Evolutionary conservation across 2,797 vertebrate genomes (phyloP).

Genomic region (Tapirus indicus): DNA sequence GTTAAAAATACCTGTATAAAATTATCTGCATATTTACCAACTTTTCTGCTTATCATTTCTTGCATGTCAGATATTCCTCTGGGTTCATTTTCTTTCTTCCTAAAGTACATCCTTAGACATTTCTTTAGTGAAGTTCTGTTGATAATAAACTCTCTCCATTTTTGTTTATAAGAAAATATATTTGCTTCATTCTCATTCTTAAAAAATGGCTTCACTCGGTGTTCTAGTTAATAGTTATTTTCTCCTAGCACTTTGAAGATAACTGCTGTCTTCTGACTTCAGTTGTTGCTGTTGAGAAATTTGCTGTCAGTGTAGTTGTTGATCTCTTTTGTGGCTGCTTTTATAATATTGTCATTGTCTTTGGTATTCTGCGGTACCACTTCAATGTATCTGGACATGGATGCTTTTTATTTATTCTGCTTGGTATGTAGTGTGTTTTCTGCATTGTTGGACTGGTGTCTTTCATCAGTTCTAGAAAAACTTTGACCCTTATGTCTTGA

Average conservation of each 20-base stretch:
- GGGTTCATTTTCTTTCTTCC: constrained; percentile 22
- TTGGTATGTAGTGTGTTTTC: neutral
- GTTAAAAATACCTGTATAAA: constrained; percentile 8
- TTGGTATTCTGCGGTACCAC: neutral
- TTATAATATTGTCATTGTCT: neutral
- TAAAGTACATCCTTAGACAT: neutral
- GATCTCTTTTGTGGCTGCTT: neutral
- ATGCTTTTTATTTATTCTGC: neutral
- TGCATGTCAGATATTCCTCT: neutral
- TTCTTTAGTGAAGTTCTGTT: constrained; percentile 10
- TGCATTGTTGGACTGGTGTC: neutral
- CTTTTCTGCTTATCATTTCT: neutral
- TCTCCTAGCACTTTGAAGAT: neutral
- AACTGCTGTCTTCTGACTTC: neutral
- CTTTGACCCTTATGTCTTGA: neutral
- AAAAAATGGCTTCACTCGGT: neutral
- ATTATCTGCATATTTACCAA: neutral
- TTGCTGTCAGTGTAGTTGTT: neutral
- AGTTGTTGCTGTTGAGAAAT: neutral
- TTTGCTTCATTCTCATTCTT: neutral
- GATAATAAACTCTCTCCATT: neutral
- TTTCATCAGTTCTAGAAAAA: neutral
- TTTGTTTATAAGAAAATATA: neutral
- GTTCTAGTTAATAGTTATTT: neutral
- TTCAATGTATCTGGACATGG: neutral